Percentiles rank a stretch among this genome's conserved stretches.
phyloP scores from a whole-genome alignment of 2,113 vertebrate genomes.

The Cyprinus carpio region DNA sequence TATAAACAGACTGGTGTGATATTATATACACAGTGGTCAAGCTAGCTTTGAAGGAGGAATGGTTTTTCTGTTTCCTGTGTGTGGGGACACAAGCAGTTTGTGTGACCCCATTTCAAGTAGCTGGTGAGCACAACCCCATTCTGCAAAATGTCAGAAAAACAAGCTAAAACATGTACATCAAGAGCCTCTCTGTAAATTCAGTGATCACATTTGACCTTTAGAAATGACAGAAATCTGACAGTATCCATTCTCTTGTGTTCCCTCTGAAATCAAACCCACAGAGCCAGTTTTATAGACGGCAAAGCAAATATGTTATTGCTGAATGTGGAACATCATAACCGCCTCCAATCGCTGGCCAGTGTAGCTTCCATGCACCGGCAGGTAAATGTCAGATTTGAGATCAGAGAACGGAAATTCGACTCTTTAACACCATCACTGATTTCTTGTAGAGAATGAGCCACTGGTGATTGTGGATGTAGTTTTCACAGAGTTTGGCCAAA shows the following conservation, averaged over 20 bases:
- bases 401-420: conserved; percentile 23
- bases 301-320: conserved; percentile 42
- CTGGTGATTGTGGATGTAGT: conserved; percentile 70
- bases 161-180: conserved; percentile 50
- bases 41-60: background rate
- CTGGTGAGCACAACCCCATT: conserved; percentile 40
- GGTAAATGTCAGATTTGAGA: conserved; percentile 49
- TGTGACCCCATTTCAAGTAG: conserved; percentile 49
- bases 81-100: background rate
- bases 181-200: conserved; percentile 45
- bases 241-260: background rate
- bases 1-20: background rate
- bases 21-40: background rate
- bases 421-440: conserved; percentile 50
- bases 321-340: conserved; percentile 40
- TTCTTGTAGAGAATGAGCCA: conserved; percentile 66
- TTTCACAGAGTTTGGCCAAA: conserved; percentile 62
- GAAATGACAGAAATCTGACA: conserved; percentile 46
- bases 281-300: conserved; percentile 30
- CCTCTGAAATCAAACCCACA: conserved; percentile 47
- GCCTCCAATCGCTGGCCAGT: conserved; percentile 28
- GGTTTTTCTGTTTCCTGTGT: background rate
- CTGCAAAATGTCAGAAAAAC: conserved; percentile 39
- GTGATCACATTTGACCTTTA: conserved; percentile 52
- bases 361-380: background rate